Evolutionary conservation across 2,113 vertebrate genomes (phyloP), one percentile per base, ranked within the genome.

Genomic region (Campylomormyrus tamandua): DNA sequence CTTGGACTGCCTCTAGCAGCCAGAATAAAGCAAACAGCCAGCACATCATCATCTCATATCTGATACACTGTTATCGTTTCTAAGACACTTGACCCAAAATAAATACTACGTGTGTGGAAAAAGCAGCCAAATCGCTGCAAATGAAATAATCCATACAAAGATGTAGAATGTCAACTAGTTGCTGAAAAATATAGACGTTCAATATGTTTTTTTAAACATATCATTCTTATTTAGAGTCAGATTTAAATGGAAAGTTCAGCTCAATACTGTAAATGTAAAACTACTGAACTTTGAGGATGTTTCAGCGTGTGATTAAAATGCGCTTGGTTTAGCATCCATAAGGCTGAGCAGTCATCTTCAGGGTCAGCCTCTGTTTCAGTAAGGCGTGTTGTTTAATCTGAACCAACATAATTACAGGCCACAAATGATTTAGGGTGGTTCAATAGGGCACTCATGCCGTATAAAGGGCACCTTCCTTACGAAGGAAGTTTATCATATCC

Each of bases 391-490:
- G 8, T 24, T 88, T 86, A 7, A 87, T 42, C 89, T 89, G 56
- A 62, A 90, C 3, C 45, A 90, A 84, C 87, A 91, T 35, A 90
- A 50, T 88, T 90, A 89, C 46, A 53, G 21, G n/a, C 48, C 24
- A 77, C 11, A 77, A 52, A 74, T 49, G 15, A 45, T 87, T 89
- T 27, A 83, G 86, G 1, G 87, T 6, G 21, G 56, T 83, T 62
- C 85, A 35, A 85, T n/a, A 85, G 70, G 84, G 48, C 66, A 42
- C 27, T 52, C 46, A 27, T 15, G 27, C 31, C 58, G 0, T 39
- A 52, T 11, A 77, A 10, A 42, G 42, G 49, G 35, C 35, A 80
- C 13, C 74, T 85, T 48, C 35, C 80, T 19, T 58, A 84, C 17
- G 3, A 1, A 24, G 31, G 58, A 13, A 31, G 91, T 45, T 89